Conservation (phyloP, 1,140 invertebrate genomes). For the Drosophila kikkawai region DNA sequence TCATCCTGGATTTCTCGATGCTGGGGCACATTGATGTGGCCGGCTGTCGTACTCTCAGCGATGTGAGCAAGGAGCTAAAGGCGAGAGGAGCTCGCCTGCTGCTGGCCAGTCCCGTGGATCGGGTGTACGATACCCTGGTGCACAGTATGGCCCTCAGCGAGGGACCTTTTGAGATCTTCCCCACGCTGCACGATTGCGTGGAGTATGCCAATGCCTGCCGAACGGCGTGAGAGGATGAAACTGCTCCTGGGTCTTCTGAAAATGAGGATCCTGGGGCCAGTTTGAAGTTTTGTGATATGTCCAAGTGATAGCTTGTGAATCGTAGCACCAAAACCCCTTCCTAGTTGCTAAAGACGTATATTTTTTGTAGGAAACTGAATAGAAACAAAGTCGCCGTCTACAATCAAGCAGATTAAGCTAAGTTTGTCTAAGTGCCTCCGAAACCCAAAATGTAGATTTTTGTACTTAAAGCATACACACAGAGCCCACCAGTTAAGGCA, state of each 20-base stretch:
- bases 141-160: conserved; percentile 81
- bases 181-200: conserved; percentile 82
- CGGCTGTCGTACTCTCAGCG: conserved; percentile 68
- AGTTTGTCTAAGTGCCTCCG: conserved; percentile 57
- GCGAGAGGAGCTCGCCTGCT: conserved; percentile 59
- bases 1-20: conserved; percentile 79
- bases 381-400: conserved; percentile 53
- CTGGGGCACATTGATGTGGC: conserved; percentile 81
- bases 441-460: conserved; percentile 18
- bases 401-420: conserved; percentile 62
- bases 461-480: conserved; percentile 50
- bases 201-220: conserved; percentile 78
- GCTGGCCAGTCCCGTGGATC: conserved; percentile 74
- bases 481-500: conserved; percentile 52
- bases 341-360: conserved; percentile 37
- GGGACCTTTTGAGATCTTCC: conserved; percentile 80
- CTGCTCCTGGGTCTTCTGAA: background rate
- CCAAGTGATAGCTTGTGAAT: conserved; percentile 68
- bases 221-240: conserved; percentile 57
- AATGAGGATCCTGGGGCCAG: background rate
- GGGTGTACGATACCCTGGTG: conserved; percentile 79
- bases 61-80: conserved; percentile 75
- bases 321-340: conserved; percentile 58
- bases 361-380: conserved; percentile 32
- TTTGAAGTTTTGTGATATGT: conserved; percentile 57